Evolutionary conservation across 2,113 vertebrate genomes (phyloP), one percentile per base, ranked within the genome.

Genomic region (Sebastes fasciatus): DNA sequence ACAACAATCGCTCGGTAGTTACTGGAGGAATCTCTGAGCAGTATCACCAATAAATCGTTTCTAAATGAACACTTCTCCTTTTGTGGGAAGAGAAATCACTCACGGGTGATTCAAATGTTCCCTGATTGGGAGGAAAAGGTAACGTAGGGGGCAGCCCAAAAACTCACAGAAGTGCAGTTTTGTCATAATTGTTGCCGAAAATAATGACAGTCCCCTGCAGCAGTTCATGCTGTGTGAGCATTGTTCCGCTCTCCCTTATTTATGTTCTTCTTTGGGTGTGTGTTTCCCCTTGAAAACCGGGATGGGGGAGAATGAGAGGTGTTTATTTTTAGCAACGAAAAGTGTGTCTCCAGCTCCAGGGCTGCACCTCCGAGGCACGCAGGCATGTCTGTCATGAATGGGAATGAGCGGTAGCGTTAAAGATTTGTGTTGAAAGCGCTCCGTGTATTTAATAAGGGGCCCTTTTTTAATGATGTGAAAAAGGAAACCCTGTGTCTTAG

Each of bases 241-340:
- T 75, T 66, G 70, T 77, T 86, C 69, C 62, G 62, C 52, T 40
- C 62, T 48, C 48, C 14, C 60, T 80, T 86, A 61, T 72, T 67
- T 68, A 46, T 66, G 49, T 70, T 74, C 46, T 70, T 74, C 46
- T 63, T 69, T 66, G 64, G 55, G 54, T 45, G 42, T 26, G 54
- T 68, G 65, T 79, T 69, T 70, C 68, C 60, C 64, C 54, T 79
- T 73, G 14, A 69, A 80, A 86, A 71, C 21, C 45, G 49, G 60
- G 19, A 70, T 48, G 49, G 23, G 21, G 55, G 14, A n/a, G 43
- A 45, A 58, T 67, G 64, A 72, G 73, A 77, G 68, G 23, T 23
- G 74, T 79, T 82, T 91, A 91, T 90, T 89, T 91, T 88, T 87
- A 85, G 85, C 51, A 19, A 17, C n/a, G 16, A 79, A 76, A 87